These are phyloP conservation scores for Antheraea pernyi DNA, from an alignment of 1,140 invertebrate species.

Conservation along the genomic window DNA sequence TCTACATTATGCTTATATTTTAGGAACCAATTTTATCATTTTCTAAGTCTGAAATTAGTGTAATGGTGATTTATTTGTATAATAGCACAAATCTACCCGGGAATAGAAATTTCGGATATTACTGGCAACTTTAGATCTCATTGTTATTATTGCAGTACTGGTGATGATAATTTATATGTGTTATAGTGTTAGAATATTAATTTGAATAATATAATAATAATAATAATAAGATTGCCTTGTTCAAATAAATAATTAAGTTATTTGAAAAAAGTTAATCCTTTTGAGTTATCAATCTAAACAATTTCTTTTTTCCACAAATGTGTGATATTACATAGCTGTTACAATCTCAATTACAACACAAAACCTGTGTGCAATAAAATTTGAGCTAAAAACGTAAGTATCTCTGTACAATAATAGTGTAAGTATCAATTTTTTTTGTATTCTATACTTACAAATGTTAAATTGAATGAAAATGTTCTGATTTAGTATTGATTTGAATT, in stretches of 20 bases:
- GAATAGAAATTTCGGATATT: not conserved
- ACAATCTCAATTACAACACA: not conserved
- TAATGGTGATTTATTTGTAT: too few relatives aligned
- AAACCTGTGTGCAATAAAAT: not conserved
- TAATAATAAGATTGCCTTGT: too few relatives aligned
- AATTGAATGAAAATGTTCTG: slow-evolving; percentile 11
- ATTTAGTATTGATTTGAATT: slow-evolving; percentile 38
- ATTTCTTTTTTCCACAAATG: not conserved
- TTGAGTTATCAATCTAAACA: not conserved
- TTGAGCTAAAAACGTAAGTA: slow-evolving; percentile 20
- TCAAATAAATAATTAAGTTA: not conserved
- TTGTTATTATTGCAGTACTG: not conserved
- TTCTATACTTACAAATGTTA: slow-evolving; percentile 17
- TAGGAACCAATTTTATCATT: too few relatives aligned
- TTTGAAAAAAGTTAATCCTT: not conserved
- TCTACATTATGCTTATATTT: too few relatives aligned
- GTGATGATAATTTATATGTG: not conserved
- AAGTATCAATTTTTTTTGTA: slow-evolving; percentile 17
- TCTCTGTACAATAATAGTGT: slow-evolving; percentile 14
- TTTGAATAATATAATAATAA: too few relatives aligned
- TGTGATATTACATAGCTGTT: not conserved
- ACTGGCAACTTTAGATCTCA: not conserved
- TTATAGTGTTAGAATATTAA: not conserved
- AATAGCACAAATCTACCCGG: too few relatives aligned
- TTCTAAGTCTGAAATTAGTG: too few relatives aligned